Evolutionary conservation across 2,888 invertebrate species (phyloP), one percentile per base, ranked within the genome.

Genomic region (Bugulina stolonifera): DNA sequence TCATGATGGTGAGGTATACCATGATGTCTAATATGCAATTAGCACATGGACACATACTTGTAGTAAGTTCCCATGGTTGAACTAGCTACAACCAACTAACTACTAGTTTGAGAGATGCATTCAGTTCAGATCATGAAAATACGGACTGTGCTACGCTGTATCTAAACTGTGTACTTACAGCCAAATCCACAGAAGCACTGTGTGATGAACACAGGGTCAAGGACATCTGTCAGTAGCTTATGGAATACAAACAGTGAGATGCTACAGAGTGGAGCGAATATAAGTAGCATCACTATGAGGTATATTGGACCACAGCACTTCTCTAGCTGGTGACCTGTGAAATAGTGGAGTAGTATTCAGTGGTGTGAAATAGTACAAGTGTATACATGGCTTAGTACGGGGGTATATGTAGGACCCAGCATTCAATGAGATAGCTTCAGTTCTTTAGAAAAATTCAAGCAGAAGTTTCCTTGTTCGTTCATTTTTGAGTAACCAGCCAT

Each of bases 171-270:
- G 10, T 57, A 64, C 64, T 64, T 32, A 64, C 64, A 29, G 27
- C 64, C 64, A n/a, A 64, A 34, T 5, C 64, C 64, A 32, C 64
- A 64, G 64, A 64, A 25, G 32, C 64, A 64, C 5, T 64, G 18
- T 25, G 64, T 64, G 27, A 64, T 64, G 64, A 64, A 64, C 2
- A 32, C 32, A 3, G 64, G 29, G 34, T 64, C 64, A 34, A 25
- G 27, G n/a, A 25, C 25, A 32, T 64, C 64, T 29, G 64, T 32
- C 32, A 64, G 32, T 14, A 25, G 27, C 32, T 64, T 64, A 32
- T 64, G 64, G 18, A 34, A 14, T 5, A 64, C 18, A 14, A 64
- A 18, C 2, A 64, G 64, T 2, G 64, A 14, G 32, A 25, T 18
- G 34, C 64, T 64, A n/a, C 64, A 29, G 5, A 32, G 27, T 32